A percentile compares a stretch with the other conserved stretches of the same genome.
phyloP scores from a whole-genome alignment of 2,113 vertebrate species.

The Platysteira castanea region DNA sequence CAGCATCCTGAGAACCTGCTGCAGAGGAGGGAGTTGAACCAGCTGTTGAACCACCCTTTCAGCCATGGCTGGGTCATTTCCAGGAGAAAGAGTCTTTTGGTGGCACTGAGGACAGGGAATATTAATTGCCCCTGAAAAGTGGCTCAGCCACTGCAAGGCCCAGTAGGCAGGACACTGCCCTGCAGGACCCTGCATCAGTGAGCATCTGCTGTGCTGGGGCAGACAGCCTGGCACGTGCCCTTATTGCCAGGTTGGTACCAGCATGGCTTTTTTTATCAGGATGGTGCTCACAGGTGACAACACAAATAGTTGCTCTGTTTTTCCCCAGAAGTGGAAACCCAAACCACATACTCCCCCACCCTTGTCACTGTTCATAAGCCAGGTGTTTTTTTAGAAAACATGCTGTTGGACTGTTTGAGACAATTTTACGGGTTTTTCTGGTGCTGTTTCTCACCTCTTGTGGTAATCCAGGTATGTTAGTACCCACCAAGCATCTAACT shows the following conservation, averaged over 20 bases:
- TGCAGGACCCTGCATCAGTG: rapidly evolving
- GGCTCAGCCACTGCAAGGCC: background rate
- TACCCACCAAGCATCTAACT: background rate
- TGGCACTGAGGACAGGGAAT: background rate
- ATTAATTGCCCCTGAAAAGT: background rate
- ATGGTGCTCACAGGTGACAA: background rate
- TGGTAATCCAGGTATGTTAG: background rate
- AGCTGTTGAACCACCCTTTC: background rate
- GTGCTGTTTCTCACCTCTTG: background rate
- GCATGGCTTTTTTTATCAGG: background rate
- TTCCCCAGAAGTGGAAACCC: background rate
- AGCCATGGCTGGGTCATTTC: background rate
- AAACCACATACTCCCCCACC: background rate
- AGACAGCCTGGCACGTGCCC: background rate
- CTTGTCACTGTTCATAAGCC: background rate
- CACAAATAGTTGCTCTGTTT: background rate
- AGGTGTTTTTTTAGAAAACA: background rate
- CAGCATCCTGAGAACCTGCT: background rate
- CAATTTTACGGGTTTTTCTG: background rate
- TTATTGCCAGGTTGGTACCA: background rate
- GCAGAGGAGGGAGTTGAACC: background rate
- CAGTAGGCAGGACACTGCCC: background rate
- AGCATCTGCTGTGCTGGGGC: background rate
- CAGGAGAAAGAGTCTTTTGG: background rate
- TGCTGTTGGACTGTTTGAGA: background rate